These are phyloP conservation scores for Rhinogobius similis DNA, from an alignment of 2,113 vertebrate genomes.

Conservation along the genomic window DNA sequence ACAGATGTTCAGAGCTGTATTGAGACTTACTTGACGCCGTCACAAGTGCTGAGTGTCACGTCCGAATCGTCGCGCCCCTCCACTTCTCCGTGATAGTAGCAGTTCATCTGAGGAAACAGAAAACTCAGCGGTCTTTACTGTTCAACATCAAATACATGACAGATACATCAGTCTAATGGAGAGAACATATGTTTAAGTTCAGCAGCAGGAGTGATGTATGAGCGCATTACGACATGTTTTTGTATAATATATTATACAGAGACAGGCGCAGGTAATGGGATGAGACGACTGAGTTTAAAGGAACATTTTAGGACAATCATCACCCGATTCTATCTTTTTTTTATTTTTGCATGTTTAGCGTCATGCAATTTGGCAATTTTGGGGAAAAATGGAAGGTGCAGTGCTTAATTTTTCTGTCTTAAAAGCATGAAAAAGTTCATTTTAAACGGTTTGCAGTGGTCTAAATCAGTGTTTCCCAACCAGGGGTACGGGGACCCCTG, in stretches of 20 bases:
- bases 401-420: too few species aligned
- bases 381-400: too few species aligned
- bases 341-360: neutral
- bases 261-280: slow-evolving; percentile 22
- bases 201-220: slow-evolving; percentile 38
- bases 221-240: slow-evolving; percentile 30
- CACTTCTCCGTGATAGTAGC: slow-evolving; percentile 82
- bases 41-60: slow-evolving; percentile 78
- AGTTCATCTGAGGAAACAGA: slow-evolving; percentile 72
- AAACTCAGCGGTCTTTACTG: slow-evolving; percentile 3
- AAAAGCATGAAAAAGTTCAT: too few species aligned
- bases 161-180: neutral
- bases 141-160: neutral
- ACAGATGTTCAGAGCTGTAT: neutral
- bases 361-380: neutral
- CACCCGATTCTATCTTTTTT: slow-evolving; percentile 11
- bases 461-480: too few species aligned
- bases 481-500: too few species aligned
- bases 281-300: slow-evolving; percentile 12
- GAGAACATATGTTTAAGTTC: slow-evolving; percentile 14
- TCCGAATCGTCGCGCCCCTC: slow-evolving; percentile 69
- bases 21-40: slow-evolving; percentile 74
- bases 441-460: too few species aligned
- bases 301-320: slow-evolving; percentile 30
- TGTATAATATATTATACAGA: slow-evolving; percentile 20